Evolutionary conservation across 2,113 vertebrate species (phyloP).

Genomic region (Catharus bicknelli): DNA sequence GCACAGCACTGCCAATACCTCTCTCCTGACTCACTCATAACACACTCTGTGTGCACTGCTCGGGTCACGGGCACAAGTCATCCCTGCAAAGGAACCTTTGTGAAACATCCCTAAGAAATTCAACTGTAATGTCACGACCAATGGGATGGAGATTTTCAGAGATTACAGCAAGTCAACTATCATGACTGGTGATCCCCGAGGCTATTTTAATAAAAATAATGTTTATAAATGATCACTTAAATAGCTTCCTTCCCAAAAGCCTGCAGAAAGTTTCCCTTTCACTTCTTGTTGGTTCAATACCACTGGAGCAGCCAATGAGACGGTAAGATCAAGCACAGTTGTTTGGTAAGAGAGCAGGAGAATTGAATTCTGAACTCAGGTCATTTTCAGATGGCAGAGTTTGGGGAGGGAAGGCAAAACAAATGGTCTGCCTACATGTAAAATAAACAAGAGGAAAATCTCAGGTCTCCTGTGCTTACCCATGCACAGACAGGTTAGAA

Average conservation of each 20-base stretch:
- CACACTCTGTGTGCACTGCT: neutral
- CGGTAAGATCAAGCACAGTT: neutral
- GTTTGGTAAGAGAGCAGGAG: neutral
- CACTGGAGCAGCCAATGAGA: neutral
- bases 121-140: fast-evolving
- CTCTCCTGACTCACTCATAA: neutral
- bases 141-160: neutral
- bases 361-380: neutral
- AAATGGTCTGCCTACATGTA: fast-evolving
- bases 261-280: neutral
- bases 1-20: neutral
- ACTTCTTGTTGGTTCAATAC: fast-evolving
- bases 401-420: neutral
- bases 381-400: neutral
- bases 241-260: neutral
- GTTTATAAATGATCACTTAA: fast-evolving
- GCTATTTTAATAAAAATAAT: neutral
- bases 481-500: neutral
- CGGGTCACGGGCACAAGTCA: neutral
- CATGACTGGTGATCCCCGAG: neutral
- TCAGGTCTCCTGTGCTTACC: neutral
- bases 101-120: neutral
- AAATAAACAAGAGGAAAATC: neutral
- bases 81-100: neutral
- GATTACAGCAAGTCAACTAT: neutral